Base-by-base conservation (phyloP, 2,113 vertebrate species). In the Oryctolagus cuniculus region DNA sequence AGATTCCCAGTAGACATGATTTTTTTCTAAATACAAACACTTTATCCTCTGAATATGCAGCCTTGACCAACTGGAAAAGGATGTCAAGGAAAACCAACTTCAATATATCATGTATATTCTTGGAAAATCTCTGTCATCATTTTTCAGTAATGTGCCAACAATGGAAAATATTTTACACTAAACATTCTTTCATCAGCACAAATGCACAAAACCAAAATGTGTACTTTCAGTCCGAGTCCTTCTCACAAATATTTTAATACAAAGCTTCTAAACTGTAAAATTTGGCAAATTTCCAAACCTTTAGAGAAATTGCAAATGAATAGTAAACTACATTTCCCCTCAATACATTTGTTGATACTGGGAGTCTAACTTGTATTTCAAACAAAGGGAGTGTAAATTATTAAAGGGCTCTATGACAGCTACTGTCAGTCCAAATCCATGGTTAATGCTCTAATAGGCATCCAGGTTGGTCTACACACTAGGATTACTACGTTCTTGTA, bases 51-150 rank as follows among this genome's bases (percentile, higher is more conserved):
- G 25, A 87, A 92, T 95, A 58, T 95, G 44, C 4, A 93, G 66
- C 61, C 67, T 90, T 70, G 51, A 87, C 34, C 92, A 95, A 51
- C 3, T 89, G 81, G 84, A 93, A 84, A 92, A 77, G 67, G 85
- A n/a, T 92, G 72, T 82, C 66, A 87, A 93, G 72, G 92, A 95
- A 97, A 96, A 10, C 15, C 38, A 51, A 90, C 73, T 66, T 97
- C 29, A 79, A 53, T 44, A 6, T 86, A 51, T 61, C 72, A 70
- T 29, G 31, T 90, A 58, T 85, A 63, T 49, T 94, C 85, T 89
- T 93, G 27, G 90, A 95, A 94, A 51, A 75, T 91, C 70, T 94
- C 70, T 94, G 67, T 27, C 63, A 72, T 44, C 75, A 80, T 74
- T 95, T 70, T 93, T 64, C 53, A 90, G 36, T 94, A 90, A 81